These are phyloP conservation scores for Sebastes vulpes DNA, from an alignment of 2,797 vertebrate species.

Conservation along the genomic window DNA sequence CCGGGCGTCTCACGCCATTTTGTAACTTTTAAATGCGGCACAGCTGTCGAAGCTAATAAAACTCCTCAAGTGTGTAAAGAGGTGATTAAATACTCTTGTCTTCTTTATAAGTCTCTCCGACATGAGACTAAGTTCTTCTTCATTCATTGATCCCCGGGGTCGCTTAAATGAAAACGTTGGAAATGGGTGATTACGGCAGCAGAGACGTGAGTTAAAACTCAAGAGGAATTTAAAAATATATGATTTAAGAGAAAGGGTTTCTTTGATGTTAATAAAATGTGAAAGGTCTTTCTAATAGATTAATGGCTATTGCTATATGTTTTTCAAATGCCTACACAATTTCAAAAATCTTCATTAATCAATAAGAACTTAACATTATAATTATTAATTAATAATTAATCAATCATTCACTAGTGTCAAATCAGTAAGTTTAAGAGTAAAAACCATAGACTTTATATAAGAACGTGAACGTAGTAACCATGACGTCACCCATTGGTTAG, in stretches of 20 bases:
- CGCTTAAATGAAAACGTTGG: constrained; percentile 21
- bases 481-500: too few species aligned
- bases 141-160: constrained; percentile 33
- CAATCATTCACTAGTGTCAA: background rate
- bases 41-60: constrained; percentile 48
- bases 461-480: too few species aligned
- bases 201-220: background rate
- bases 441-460: background rate
- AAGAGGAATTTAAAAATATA: background rate
- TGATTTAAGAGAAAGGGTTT: background rate
- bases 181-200: constrained; percentile 34
- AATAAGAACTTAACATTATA: background rate
- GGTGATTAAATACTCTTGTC: constrained; percentile 54
- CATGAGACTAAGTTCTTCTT: constrained; percentile 30
- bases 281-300: background rate
- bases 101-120: constrained; percentile 5
- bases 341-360: background rate
- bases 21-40: constrained; percentile 29
- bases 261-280: constrained; percentile 12
- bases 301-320: background rate
- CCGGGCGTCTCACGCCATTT: background rate
- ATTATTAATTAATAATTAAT: background rate
- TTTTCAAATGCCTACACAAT: background rate
- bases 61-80: constrained; percentile 46
- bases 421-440: background rate